These are phyloP conservation scores for Nephotettix cincticeps DNA, from an alignment of 1,140 invertebrate species.

Conservation along the genomic window DNA sequence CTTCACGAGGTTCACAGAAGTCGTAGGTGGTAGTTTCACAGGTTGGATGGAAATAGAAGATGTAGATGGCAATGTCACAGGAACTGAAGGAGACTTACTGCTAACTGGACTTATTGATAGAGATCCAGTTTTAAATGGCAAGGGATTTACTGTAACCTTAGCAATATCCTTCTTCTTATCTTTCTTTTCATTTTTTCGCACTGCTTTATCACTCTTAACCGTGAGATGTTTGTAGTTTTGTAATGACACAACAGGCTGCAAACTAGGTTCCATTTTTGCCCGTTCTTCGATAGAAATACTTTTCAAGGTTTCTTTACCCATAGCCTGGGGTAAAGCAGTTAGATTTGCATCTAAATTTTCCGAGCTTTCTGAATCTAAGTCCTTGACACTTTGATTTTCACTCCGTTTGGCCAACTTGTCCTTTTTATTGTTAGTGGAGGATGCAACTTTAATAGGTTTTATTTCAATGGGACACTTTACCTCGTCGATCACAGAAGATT, in stretches of 20 bases:
- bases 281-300: background rate
- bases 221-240: constrained; percentile 1
- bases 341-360: background rate
- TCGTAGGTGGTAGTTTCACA: background rate
- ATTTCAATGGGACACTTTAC: background rate
- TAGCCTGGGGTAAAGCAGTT: background rate
- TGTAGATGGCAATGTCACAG: background rate
- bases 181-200: background rate
- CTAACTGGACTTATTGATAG: constrained; percentile 10
- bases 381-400: background rate
- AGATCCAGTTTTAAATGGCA: background rate
- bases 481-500: too few relatives aligned
- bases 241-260: background rate
- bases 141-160: background rate
- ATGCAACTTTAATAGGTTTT: background rate
- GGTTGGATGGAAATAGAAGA: constrained; percentile 15
- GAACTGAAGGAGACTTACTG: background rate
- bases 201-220: constrained; percentile 1
- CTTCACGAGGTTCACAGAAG: constrained; percentile 6
- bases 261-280: background rate
- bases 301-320: background rate
- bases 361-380: background rate
- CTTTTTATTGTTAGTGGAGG: background rate
- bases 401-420: background rate
- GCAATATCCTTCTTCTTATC: background rate